Percentiles rank a stretch among this genome's conserved stretches.
Evolutionary conservation across 2,888 invertebrate species (phyloP).

Genomic region (Spilosoma lubricipeda): DNA sequence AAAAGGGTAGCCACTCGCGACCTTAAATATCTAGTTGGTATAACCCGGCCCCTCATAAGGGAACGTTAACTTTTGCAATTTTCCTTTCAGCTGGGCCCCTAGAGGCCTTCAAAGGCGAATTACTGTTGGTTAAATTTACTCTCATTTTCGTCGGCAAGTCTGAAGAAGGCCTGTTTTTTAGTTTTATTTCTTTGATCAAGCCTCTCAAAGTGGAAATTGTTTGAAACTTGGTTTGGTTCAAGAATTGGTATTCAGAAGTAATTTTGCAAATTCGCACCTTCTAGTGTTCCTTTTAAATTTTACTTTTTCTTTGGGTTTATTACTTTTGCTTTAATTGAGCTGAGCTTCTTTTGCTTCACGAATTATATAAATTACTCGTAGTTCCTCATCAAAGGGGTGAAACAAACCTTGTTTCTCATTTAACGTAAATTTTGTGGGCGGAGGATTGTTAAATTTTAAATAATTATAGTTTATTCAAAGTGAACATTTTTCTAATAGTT

Average conservation of each 20-base stretch:
- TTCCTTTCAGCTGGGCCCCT: slow-evolving; percentile 75
- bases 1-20: slow-evolving; percentile 42
- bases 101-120: slow-evolving; percentile 81
- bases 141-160: slow-evolving; percentile 72
- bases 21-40: slow-evolving; percentile 59
- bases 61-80: slow-evolving; percentile 84
- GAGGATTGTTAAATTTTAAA: no score
- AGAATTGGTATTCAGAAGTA: slow-evolving; percentile 81
- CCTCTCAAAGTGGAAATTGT: slow-evolving; percentile 81
- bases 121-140: slow-evolving; percentile 84
- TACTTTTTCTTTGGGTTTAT: slow-evolving; percentile 28
- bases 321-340: slow-evolving; percentile 15
- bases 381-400: neutral
- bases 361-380: neutral
- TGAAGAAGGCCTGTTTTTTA: slow-evolving; percentile 78
- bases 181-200: slow-evolving; percentile 85
- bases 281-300: slow-evolving; percentile 35
- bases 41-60: slow-evolving; percentile 78
- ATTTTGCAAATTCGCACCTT: slow-evolving; percentile 81
- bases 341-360: neutral
- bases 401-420: neutral
- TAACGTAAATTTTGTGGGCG: neutral
- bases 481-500: no score
- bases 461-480: no score
- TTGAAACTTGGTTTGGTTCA: slow-evolving; percentile 73